phyloP scores from a whole-genome alignment of 2,888 invertebrate genomes.

The Calameuta filiformis region DNA sequence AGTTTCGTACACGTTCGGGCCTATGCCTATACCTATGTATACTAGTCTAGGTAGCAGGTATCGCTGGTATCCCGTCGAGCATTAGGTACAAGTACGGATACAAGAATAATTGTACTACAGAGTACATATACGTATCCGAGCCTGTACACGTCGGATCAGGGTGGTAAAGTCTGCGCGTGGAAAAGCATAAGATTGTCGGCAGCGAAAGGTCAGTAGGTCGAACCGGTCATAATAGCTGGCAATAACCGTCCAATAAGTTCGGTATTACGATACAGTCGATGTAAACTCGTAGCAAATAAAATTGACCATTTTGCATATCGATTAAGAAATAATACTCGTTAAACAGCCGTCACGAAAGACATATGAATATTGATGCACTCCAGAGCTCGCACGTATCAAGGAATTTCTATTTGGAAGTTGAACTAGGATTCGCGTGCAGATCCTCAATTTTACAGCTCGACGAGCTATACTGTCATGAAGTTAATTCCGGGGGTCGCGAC shows the following conservation, averaged over 20 bases:
- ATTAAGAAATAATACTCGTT: background rate
- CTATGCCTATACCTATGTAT: no score
- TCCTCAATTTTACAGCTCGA: background rate
- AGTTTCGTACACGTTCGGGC: background rate
- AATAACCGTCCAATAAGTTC: conserved; percentile 6
- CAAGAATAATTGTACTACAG: background rate
- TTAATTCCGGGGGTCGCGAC: background rate
- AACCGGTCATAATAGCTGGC: conserved; percentile 26
- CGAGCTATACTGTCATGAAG: background rate
- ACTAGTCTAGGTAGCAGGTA: background rate
- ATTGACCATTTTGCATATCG: background rate
- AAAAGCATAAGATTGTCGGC: background rate
- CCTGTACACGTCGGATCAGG: background rate
- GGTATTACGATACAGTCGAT: background rate
- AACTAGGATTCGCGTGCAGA: background rate
- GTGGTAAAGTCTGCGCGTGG: background rate
- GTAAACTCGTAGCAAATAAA: background rate
- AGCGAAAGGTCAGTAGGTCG: conserved; percentile 42
- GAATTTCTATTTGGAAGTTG: background rate
- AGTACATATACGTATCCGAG: background rate
- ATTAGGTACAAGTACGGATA: background rate
- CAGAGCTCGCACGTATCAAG: background rate
- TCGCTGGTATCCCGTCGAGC: background rate
- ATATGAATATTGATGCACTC: background rate
- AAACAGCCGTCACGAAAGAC: background rate